Percentiles rank a stretch among this genome's conserved stretches.
phyloP scores from a whole-genome alignment of 2,113 vertebrate genomes.

The Calyptommatus sinebrachiatus region DNA sequence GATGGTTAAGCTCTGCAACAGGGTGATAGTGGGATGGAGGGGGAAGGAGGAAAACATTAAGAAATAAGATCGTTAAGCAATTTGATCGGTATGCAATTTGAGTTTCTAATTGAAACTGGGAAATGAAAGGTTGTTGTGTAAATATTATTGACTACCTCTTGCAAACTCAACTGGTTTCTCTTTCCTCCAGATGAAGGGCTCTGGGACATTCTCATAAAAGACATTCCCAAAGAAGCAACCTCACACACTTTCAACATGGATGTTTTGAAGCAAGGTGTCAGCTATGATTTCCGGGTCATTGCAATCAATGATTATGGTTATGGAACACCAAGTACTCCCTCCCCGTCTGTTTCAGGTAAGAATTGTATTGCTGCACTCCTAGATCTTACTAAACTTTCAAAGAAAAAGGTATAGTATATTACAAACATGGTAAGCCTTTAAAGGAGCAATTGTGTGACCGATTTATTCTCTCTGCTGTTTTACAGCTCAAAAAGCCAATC shows the following conservation, averaged over 20 bases:
- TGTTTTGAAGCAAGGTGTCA: slow-evolving; percentile 91
- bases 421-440: neutral
- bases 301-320: slow-evolving; percentile 95
- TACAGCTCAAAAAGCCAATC: slow-evolving; percentile 90
- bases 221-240: slow-evolving; percentile 94
- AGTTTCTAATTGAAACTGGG: no score
- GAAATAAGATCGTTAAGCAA: no score
- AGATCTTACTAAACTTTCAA: neutral
- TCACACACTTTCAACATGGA: slow-evolving; percentile 96
- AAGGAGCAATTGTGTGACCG: neutral
- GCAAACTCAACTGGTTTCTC: neutral
- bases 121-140: no score
- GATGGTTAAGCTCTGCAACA: no score
- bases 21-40: no score
- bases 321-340: slow-evolving; percentile 89
- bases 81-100: no score
- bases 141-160: no score
- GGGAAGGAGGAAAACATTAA: no score
- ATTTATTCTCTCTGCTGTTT: slow-evolving; percentile 27
- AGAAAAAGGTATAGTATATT: neutral
- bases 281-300: slow-evolving; percentile 96
- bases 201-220: slow-evolving; percentile 97
- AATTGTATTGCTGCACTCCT: accelerated
- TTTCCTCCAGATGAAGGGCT: slow-evolving; percentile 87
- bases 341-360: slow-evolving; percentile 91